Evolutionary conservation across 2,888 invertebrate species (phyloP), one percentile per base, ranked within the genome.

Genomic region (Ochlodes sylvanus): DNA sequence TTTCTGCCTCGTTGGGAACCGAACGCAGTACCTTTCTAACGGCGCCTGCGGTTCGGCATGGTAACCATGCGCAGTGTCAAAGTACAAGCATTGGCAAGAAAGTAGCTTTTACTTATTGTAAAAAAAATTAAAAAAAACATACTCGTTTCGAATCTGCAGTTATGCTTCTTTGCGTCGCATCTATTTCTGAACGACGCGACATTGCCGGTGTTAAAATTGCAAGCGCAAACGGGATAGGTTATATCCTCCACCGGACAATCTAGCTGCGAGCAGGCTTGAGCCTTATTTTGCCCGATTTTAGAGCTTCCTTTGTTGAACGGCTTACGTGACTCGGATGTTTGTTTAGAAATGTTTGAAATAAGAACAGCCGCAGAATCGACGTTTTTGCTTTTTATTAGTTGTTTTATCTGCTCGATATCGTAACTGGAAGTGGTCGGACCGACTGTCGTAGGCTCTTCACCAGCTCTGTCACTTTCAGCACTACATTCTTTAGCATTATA

Each of bases 101-200:
- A 27, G 2, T 27, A 27, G 5, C 27, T 27, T 27, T 27, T 27
- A 27, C 2, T 7, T 1, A 34, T 9, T 34, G 34, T 1, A 7
- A 19, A 21, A 27, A 27, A 7, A 52, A 9, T 9, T 27, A 10
- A 27, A 52, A 21, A 52, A 52, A 7, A 15, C 50, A n/a, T 72
- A 81, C 82, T 76, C 70, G 83, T 82, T 67, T 79, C 76, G 70
- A 77, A 82, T 67, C 80, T 77, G 69, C 83, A 83, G 63, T 83
- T 83, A 65, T 82, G 81, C 63, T 76, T 81, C 17, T 71, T 71
- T 15, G 77, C 42, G 32, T 82, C 83, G 54, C 83, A 83, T 38
- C 68, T 70, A 69, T 81, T 79, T 69, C 76, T 76, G 32, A 83
- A 84, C 7, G 77, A 71, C 0, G 79, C 79, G 10, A 79, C 79